Conservation (phyloP, 2,113 vertebrate genomes). For the Paedocypris sp. region DNA sequence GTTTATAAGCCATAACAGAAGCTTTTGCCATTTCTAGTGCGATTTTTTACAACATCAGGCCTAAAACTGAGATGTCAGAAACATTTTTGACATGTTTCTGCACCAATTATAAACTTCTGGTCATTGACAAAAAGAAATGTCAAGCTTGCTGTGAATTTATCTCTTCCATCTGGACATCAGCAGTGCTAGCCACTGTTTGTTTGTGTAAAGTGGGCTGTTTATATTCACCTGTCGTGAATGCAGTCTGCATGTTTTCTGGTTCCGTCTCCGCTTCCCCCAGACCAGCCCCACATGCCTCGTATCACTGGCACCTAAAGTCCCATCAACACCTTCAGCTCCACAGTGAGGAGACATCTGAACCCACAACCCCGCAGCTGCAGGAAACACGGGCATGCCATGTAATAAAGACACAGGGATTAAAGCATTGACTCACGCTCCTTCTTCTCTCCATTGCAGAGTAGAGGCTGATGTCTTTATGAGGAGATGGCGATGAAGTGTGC, state of each 20-base stretch:
- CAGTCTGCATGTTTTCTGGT: background rate
- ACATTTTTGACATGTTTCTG: too few relatives aligned
- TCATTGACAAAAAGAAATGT: too few relatives aligned
- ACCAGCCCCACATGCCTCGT: conserved; percentile 19
- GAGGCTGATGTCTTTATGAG: conserved; percentile 35
- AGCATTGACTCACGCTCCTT: conserved; percentile 27
- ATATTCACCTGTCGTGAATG: background rate
- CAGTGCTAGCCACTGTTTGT: background rate
- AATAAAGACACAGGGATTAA: conserved; percentile 38
- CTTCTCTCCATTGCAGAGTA: background rate
- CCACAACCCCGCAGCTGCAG: conserved; percentile 14
- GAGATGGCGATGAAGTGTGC: conserved; percentile 22
- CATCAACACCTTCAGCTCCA: conserved; percentile 14
- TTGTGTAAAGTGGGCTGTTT: background rate
- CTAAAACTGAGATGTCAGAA: too few relatives aligned
- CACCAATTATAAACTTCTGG: too few relatives aligned
- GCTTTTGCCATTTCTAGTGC: too few relatives aligned
- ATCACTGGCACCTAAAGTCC: conserved; percentile 16
- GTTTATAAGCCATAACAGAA: too few relatives aligned
- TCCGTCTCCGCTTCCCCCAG: background rate
- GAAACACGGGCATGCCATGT: conserved; percentile 25
- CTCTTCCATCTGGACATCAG: too few relatives aligned
- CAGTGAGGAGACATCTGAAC: conserved; percentile 10
- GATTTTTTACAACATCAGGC: too few relatives aligned
- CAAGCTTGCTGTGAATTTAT: too few relatives aligned